Base-by-base conservation (phyloP, 2,113 vertebrate species). In the Pteronura brasiliensis region DNA sequence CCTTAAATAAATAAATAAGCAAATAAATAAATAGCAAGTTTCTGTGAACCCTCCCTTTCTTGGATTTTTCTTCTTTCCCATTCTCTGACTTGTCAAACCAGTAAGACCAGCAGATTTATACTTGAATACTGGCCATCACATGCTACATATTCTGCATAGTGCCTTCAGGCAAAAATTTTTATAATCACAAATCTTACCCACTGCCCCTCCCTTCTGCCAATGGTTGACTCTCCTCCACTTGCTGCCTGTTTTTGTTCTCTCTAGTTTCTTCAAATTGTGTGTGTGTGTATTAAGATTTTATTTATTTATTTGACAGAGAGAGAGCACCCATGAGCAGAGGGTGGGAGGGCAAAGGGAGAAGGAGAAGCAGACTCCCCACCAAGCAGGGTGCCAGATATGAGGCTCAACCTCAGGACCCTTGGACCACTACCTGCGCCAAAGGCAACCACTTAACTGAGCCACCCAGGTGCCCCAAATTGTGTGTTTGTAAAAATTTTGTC, bases 51-150 rank as follows among this genome's bases (percentile, higher is more conserved):
- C 67, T 92, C 87, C 25, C 29, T 84, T 67, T 88, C 55, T 80
- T 74, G 42, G 81, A 44, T 95, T 93, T 95, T 20, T 34, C 92
- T 87, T 76, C 80, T 31, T 86, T 39, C 52, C 55, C 39, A 34
- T 79, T 65, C 44, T 88, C 93, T 79, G 84, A 96, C 95, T 95
- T 90, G 95, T 72, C 85, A 90, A 97, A 95, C 95, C 84, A 90
- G 91, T 86, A 95, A 86, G 57, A 95, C 72, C 47, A 72, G 91
- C 63, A 79, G 23, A 81, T 80, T 89, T 47, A n/a, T 12, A 25
- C 47, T 63, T 76, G 59, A 74, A 80, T 88, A 71, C 91, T 67
- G 72, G 85, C 52, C 42, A 69, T 11, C 76, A 49, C 27, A 1
- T n/a, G 79, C 42, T 59, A 13, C 13, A 4, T n/a, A 15, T 49